Base-by-base conservation (phyloP, 23 tunicate species). In the Ascidia mentula region DNA sequence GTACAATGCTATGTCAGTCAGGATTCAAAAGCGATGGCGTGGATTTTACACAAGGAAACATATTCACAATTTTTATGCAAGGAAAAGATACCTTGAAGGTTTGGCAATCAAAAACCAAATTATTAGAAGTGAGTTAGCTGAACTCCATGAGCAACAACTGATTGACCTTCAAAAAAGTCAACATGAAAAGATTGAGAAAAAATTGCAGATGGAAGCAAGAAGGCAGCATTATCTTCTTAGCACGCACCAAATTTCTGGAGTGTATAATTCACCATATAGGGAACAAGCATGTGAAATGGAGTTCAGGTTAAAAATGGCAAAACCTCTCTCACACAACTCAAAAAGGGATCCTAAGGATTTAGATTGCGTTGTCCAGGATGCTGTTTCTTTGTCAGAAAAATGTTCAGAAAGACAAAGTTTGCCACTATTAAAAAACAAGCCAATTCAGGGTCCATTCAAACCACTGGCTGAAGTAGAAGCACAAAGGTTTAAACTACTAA, bases 11-110 rank as follows among this genome's bases (percentile, higher is more conserved):
- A 90, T 86, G 92, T 96, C 95, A 8, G 81, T 82, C 18, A 72
- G 89, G 53, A 90, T 96, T 22, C 99, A 96, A 71, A 81, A 85
- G 40, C 39, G 39, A 6, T 96, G 99, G 99, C 85, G 96, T 17
- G 99, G 99, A 5, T 96, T 65, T 76, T 89, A 75, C 78, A 78
- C 84, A 20, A 79, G 99, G 17, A 89, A 86, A 79, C 79, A 90
- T 75, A 79, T 76, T 0, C 92, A 90, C 80, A 85, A 96, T 81
- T 96, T 80, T 69, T 96, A 96, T 75, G 92, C 96, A 18, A 59
- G 99, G 30, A 96, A 96, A 46, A 84, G 86, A 40, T 96, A 96
- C 80, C 69, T 90, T 34, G 85, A 95, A 45, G 95, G 85, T 0
- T 45, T 92, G n/a, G 86, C 74, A 9, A 80, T 87, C 31, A 87